Percentiles rank a stretch among this genome's conserved stretches.
Conservation (phyloP, 2,797 vertebrate species). For the Tympanoctomys barrerae region DNA sequence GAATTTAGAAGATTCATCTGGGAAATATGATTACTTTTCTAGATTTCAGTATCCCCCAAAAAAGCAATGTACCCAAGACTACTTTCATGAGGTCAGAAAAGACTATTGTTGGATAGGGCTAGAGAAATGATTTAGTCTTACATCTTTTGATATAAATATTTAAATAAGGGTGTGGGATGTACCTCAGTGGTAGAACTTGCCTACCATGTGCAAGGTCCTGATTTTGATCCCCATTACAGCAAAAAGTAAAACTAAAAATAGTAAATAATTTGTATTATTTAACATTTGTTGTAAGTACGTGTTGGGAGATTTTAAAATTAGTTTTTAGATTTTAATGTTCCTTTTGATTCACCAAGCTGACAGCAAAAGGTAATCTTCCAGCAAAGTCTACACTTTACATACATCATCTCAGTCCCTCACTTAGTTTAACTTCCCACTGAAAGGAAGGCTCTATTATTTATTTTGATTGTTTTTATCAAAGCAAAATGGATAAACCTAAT, state of each 20-base stretch:
- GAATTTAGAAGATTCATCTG: background rate
- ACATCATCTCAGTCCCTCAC: constrained; percentile 87
- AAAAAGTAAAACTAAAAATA: background rate
- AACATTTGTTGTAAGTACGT: background rate
- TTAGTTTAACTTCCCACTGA: constrained; percentile 88
- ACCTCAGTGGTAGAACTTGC: background rate
- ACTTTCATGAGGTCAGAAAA: background rate
- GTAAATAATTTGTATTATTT: background rate
- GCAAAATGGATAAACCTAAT: constrained; percentile 82
- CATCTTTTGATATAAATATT: background rate
- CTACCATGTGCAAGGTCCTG: background rate
- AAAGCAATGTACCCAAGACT: background rate
- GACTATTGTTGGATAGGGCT: background rate
- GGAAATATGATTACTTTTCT: background rate
- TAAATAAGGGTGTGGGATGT: background rate
- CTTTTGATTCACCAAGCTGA: background rate
- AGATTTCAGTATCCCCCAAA: background rate
- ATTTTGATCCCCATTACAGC: background rate
- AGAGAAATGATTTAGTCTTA: background rate
- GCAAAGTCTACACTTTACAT: constrained; percentile 85
- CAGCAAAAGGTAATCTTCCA: constrained; percentile 85
- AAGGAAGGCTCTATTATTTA: constrained; percentile 87
- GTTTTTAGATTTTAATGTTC: background rate
- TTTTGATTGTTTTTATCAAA: constrained; percentile 90
- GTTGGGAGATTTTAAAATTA: background rate